Evolutionary conservation across 2,888 invertebrate species (phyloP), one percentile per base, ranked within the genome.

Genomic region (Rhagophthalmus giganteus): DNA sequence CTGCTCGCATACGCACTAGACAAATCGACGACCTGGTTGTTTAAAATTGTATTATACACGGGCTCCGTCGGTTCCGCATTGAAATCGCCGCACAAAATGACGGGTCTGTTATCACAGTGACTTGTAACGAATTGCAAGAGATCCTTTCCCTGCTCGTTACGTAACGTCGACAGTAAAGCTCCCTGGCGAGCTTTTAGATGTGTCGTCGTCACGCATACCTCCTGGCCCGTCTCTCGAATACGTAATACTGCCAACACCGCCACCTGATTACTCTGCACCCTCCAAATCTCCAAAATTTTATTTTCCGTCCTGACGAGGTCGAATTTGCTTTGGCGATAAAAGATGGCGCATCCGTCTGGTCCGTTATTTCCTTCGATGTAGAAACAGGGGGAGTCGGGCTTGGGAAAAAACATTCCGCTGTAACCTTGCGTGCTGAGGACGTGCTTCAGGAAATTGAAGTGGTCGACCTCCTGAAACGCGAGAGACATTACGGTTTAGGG

Each of bases 301-400:
- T 80, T 81, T 44, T 83, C 80, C 14, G 76, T 78, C 50, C 77
- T 74, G 12, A 84, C 62, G 38, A 86, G 70, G 45, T 84, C 79
- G 58, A 86, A 82, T 69, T 83, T 83, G 56, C 80, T 77, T 35
- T 77, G 78, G 55, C 81, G 78, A 69, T 81, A 88, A 71, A 89
- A 88, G 38, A 89, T 78, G 15, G 88, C 88, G 71, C 88, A 89
- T 5, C 89, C 88, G 71, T 89, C 89, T 0, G 88, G 87, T 1
- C 89, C 89, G 63, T 84, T 84, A 66, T 87, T 87, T 56, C 83
- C 82, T 53, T 80, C 77, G 31, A 86, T 80, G 64, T 87, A 86
- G 31, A 87, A 74, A 70, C 88, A 88, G 0, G 88, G 88, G 0
- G 88, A 88, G 64, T 87, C 86, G 0, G 88, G 88, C 72, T 89